Evolutionary conservation across 2,113 vertebrate species (phyloP), one percentile per base, ranked within the genome.

Genomic region (Panthera tigris): DNA sequence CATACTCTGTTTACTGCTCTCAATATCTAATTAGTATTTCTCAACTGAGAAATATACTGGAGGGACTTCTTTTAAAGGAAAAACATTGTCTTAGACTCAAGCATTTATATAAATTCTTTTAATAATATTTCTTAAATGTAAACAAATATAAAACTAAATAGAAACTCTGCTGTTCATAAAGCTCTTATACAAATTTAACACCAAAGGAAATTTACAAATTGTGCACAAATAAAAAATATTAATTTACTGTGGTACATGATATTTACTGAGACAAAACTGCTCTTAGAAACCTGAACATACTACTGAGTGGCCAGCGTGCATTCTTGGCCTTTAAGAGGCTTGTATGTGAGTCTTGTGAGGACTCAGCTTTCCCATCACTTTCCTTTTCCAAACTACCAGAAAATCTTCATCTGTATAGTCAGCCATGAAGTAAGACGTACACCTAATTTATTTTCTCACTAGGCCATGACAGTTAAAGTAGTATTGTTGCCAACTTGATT

Each of bases 121-220:
- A 41, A 61, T 86, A 80, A 29, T 50, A 81, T 74, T 74, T 93
- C n/a, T 55, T 82, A 93, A 89, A 89, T 48, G 36, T 83, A 89
- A 68, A 52, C n/a, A 89, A 89, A 66, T 18, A 57, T 80, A 68
- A 84, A 86, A 81, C n/a, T 55, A 76, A 90, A 74, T 76, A 82
- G 74, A 86, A 39, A 76, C 8, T 73, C 55, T 89, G 15, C 65
- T 66, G 23, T 96, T 92, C 66, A 76, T 80, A 74, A 96, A 89
- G 45, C 29, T 48, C 39, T 95, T 92, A 61, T 65, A 71, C 23
- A 96, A 95, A 90, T 76, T 95, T 73, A 91, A 81, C 36, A 69
- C 29, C 10, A 79, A 94, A 81, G 25, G 31, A 89, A 96, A 86
- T 88, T 94, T 91, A 73, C 31, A 91, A 89, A 52, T 91, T 73